A percentile compares a stretch with the other conserved stretches of the same genome.
phyloP scores from a whole-genome alignment of 2,797 vertebrate genomes.

The Sebastolobus alascanus region DNA sequence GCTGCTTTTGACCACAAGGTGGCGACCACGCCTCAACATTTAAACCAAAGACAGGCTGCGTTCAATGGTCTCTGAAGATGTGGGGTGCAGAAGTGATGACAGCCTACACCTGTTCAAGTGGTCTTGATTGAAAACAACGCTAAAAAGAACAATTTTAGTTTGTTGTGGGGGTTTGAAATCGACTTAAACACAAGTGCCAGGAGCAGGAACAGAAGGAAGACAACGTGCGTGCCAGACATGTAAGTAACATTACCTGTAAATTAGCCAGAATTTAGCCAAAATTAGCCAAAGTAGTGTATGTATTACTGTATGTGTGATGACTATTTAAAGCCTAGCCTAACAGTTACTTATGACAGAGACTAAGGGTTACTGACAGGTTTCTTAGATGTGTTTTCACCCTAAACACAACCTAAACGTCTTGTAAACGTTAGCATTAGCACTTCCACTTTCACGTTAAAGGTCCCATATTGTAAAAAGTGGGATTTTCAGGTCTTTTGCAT shows the following conservation, averaged over 20 bases:
- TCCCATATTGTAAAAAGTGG: no score
- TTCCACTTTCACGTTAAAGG: not conserved
- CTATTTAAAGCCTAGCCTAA: not conserved
- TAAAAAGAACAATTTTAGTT: not conserved
- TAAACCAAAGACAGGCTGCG: slow-evolving; percentile 42
- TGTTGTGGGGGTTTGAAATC: accelerated
- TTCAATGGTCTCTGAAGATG: slow-evolving; percentile 15
- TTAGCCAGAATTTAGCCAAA: not conserved
- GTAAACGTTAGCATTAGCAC: not conserved
- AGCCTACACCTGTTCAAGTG: not conserved
- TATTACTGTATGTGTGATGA: not conserved
- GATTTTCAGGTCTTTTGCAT: no score
- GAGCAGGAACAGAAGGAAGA: not conserved
- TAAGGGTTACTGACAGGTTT: not conserved
- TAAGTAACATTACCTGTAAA: not conserved
- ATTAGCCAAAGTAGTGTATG: not conserved
- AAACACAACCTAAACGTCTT: not conserved
- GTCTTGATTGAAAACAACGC: not conserved
- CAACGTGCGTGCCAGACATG: not conserved
- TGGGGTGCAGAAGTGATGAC: not conserved
- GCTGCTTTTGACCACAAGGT: slow-evolving; percentile 58
- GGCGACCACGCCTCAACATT: slow-evolving; percentile 60
- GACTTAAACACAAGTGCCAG: not conserved
- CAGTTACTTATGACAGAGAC: not conserved
- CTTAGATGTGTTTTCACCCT: not conserved